These are phyloP conservation scores for Cacatua alba DNA, from an alignment of 2,113 vertebrate genomes.

Conservation along the genomic window DNA sequence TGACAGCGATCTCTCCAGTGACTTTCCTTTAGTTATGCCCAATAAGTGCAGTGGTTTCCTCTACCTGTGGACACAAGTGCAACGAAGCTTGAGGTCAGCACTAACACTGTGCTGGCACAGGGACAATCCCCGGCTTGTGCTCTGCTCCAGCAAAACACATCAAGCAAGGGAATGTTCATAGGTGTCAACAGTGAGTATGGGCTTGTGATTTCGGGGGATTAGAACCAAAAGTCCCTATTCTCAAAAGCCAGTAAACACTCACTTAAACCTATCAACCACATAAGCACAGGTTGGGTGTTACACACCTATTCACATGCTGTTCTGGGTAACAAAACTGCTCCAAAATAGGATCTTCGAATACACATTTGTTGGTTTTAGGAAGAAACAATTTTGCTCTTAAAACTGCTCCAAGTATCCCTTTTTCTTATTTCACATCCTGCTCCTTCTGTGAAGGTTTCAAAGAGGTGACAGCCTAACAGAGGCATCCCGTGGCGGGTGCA, in stretches of 20 bases:
- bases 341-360: not conserved
- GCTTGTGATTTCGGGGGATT: not conserved
- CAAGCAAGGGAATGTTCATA: fast-evolving
- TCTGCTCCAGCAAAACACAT: not conserved
- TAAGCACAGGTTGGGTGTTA: not conserved
- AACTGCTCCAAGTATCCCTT: not conserved
- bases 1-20: not conserved
- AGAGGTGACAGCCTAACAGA: not conserved
- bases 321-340: not conserved
- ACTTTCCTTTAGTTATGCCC: not conserved
- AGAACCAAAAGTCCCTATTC: not conserved
- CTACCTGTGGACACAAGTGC: not conserved
- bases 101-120: fast-evolving
- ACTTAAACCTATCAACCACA: not conserved
- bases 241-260: not conserved
- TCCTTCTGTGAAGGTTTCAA: not conserved
- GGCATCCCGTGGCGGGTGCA: fast-evolving
- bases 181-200: not conserved
- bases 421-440: not conserved
- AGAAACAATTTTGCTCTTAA: not conserved
- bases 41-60: not conserved
- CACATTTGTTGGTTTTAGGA: not conserved
- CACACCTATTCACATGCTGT: not conserved
- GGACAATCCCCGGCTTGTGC: not conserved
- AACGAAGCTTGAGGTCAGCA: fast-evolving